phyloP scores from a whole-genome alignment of 2,113 vertebrate genomes.

The Anseranas semipalmata region DNA sequence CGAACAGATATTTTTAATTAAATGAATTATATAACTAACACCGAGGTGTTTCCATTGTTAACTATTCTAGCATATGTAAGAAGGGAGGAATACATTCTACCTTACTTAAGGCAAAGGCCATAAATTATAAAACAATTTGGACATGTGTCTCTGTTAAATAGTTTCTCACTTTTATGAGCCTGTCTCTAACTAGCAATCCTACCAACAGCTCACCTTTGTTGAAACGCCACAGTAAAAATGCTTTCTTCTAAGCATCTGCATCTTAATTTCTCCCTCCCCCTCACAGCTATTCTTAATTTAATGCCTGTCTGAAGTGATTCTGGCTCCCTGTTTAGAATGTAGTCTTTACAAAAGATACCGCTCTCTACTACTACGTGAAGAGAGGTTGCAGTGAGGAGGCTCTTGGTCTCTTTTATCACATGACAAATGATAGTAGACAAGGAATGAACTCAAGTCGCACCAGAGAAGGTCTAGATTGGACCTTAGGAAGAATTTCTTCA shows the following conservation, averaged over 20 bases:
- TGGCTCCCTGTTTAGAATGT: neutral
- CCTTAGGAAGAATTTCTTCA: no score
- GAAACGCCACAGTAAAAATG: neutral
- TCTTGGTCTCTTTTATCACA: no score
- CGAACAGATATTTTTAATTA: neutral
- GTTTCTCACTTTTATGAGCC: neutral
- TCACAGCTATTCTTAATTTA: neutral
- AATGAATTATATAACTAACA: neutral
- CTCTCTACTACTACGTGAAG: no score
- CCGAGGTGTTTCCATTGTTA: neutral
- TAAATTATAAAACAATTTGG: neutral
- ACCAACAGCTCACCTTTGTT: neutral
- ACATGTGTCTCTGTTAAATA: neutral
- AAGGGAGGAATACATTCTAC: neutral
- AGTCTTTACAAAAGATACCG: neutral
- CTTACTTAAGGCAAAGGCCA: neutral
- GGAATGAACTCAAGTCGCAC: no score
- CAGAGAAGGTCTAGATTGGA: no score
- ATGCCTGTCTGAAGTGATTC: neutral
- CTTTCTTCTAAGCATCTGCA: neutral
- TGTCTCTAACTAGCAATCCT: neutral
- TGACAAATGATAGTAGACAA: no score
- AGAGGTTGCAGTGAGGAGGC: no score
- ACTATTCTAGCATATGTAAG: neutral
- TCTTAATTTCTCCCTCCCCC: neutral